phyloP scores from a whole-genome alignment of 2,888 invertebrate genomes.

The Cryptocephalus moraei region DNA sequence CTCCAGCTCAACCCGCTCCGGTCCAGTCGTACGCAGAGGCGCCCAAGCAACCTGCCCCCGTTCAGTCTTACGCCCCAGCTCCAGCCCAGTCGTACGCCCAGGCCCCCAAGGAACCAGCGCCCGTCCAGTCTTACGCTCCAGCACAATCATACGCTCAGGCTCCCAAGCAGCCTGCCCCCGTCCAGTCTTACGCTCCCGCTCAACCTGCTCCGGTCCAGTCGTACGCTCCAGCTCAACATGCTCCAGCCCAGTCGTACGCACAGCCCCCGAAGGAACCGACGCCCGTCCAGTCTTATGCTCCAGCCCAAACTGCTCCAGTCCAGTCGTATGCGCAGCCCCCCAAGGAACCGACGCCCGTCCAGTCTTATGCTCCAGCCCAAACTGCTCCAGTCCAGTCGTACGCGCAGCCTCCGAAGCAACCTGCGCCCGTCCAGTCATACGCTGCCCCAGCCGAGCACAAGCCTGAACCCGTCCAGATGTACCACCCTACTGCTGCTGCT shows the following conservation, averaged over 20 bases:
- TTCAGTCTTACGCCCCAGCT: conserved; percentile 7
- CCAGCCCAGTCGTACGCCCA: background rate
- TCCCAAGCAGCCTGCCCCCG: background rate
- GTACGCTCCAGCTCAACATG: conserved; percentile 6
- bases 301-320: conserved; percentile 13
- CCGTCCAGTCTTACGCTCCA: conserved; percentile 1
- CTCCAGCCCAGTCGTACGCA: conserved; percentile 1
- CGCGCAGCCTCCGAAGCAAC: conserved; percentile 4
- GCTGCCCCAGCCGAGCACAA: conserved; percentile 2
- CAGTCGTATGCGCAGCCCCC: conserved; percentile 4
- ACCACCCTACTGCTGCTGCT: conserved; percentile 2
- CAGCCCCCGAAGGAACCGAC: background rate
- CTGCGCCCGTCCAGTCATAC: background rate
- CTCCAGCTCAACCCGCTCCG: conserved; percentile 5
- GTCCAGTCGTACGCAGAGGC: conserved; percentile 5
- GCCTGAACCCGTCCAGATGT: conserved; percentile 7
- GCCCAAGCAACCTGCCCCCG: conserved; percentile 3
- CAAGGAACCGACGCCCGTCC: background rate
- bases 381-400: conserved; percentile 2
- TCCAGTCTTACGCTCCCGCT: conserved; percentile 1
- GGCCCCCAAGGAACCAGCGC: conserved; percentile 1
- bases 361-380: background rate
- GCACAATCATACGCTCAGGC: conserved; percentile 7
- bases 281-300: background rate
- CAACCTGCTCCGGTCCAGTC: conserved; percentile 1